phyloP scores from a whole-genome alignment of 2,113 vertebrate species.

The Ifrita kowaldi region DNA sequence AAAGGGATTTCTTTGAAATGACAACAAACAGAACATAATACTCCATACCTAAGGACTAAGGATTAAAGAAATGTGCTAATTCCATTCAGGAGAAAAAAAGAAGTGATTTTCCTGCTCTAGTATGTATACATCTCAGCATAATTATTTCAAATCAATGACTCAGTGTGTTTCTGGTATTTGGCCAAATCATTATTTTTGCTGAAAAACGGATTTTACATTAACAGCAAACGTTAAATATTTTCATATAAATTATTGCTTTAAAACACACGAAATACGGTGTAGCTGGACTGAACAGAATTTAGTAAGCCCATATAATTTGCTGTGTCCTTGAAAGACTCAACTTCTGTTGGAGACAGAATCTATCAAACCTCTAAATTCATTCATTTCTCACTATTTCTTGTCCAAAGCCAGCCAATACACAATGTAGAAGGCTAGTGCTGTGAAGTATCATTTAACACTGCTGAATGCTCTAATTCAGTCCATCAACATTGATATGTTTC shows the following conservation, averaged over 20 bases:
- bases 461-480: neutral
- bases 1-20: conserved; percentile 37
- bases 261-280: neutral
- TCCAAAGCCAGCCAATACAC: neutral
- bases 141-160: neutral
- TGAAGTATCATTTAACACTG: neutral
- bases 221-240: neutral
- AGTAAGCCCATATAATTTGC: neutral
- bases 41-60: neutral
- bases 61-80: neutral
- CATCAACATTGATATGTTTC: neutral
- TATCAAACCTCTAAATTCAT: neutral
- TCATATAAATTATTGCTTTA: neutral
- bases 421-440: neutral
- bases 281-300: neutral
- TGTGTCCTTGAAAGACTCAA: neutral
- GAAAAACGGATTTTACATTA: neutral
- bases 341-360: neutral
- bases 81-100: neutral
- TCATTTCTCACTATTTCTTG: neutral
- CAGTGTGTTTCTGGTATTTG: neutral
- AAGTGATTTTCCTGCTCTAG: neutral
- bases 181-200: neutral
- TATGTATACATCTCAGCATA: neutral
- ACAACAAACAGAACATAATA: neutral